Evolutionary conservation across 2,113 vertebrate species (phyloP).

Genomic region (Tylochromis polylepis): DNA sequence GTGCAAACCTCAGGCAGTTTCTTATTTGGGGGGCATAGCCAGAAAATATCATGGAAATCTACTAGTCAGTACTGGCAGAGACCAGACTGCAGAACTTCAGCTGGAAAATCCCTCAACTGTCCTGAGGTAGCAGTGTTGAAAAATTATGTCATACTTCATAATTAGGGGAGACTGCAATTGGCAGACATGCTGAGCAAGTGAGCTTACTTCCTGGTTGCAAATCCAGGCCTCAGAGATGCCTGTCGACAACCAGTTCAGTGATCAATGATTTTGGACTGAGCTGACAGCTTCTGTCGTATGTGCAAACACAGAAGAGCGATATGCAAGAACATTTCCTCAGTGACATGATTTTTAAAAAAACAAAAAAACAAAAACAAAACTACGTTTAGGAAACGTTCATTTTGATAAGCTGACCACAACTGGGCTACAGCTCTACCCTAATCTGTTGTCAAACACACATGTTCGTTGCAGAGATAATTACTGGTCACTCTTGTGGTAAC

Average conservation of each 20-base stretch:
- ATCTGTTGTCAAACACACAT: not conserved
- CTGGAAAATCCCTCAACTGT: not conserved
- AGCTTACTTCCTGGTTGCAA: not conserved
- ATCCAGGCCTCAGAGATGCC: not conserved
- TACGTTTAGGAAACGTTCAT: not conserved
- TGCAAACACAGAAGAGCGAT: not conserved
- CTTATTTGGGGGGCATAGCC: not conserved
- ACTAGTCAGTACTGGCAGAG: not conserved
- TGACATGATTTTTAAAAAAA: not conserved
- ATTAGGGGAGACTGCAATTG: not conserved
- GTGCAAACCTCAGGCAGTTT: not conserved
- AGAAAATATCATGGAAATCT: not conserved
- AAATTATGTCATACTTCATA: not conserved
- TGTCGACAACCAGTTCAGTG: not conserved
- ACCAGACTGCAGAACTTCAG: not conserved
- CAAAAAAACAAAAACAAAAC: not conserved
- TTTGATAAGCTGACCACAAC: not conserved
- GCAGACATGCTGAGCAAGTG: not conserved
- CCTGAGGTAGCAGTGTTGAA: not conserved
- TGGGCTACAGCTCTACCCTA: not conserved
- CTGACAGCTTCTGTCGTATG: not conserved
- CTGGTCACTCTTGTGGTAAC: not conserved
- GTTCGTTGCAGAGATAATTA: not conserved
- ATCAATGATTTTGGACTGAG: not conserved
- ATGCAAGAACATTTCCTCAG: not conserved